These are phyloP conservation scores for Irena cyanogastra DNA, from an alignment of 2,113 vertebrate species.

Conservation along the genomic window DNA sequence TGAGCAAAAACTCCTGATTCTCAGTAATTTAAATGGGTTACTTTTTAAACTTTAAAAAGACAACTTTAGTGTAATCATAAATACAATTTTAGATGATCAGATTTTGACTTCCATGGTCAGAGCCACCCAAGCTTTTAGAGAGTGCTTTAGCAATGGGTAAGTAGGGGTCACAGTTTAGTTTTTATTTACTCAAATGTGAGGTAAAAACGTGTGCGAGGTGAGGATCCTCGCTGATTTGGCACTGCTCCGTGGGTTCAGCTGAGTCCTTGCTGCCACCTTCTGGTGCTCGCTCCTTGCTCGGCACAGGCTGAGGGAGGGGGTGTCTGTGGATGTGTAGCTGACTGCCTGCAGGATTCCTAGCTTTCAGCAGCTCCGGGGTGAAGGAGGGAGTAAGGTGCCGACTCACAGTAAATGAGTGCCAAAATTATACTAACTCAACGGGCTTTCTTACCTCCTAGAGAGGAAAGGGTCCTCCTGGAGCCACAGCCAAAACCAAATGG, in stretches of 20 bases:
- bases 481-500: background rate
- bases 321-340: too few relatives aligned
- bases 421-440: background rate
- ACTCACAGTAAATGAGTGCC: background rate
- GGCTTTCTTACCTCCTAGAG: background rate
- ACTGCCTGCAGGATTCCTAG: background rate
- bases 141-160: background rate
- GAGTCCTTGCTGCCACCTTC: constrained; percentile 69
- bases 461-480: background rate
- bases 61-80: background rate
- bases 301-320: background rate
- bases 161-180: rapidly evolving
- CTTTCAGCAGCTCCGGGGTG: background rate
- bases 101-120: background rate
- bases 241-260: background rate
- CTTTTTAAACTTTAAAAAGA: background rate
- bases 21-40: background rate
- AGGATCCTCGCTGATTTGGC: background rate
- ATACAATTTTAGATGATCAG: background rate
- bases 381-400: background rate
- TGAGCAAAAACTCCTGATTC: background rate
- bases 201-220: background rate
- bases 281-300: background rate
- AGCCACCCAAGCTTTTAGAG: background rate
- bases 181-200: background rate